Evolutionary conservation across 2,113 vertebrate genomes (phyloP), one percentile per base, ranked within the genome.

Genomic region (Odontophorus gujanensis): DNA sequence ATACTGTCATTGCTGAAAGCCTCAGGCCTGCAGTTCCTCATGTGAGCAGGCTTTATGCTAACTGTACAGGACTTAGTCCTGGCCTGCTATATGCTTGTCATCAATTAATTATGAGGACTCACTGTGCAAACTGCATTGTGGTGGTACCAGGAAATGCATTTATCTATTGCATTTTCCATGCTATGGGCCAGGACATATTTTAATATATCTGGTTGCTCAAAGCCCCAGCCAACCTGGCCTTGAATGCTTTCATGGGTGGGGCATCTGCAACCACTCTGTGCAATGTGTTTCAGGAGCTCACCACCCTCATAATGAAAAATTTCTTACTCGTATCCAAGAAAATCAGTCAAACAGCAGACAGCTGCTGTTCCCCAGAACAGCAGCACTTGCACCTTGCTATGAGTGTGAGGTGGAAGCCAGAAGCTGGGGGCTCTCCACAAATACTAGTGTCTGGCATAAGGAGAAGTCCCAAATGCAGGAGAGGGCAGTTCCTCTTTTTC

Each of bases 21-120:
- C 11, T 36, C 13, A 24, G 67, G 30, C n/a, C 78, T 0, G 0
- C 22, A 53, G 19, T 69, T 57, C 47, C 66, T 58, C 0, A 0
- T 36, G 36, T 32, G 66, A 72, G n/a, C 21, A 9, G 28, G 16
- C 16, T 1, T 45, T 55, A 17, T 9, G 36, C 17, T 72, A 40
- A 17, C 36, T 24, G 32, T 6, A 22, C 0, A 2, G 21, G 21
- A 24, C 42, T 28, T 3, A 36, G 50, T 30, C 50, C 40, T 61
- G 43, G 22, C 65, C 57, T 81, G 43, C 22, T 25, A 5, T 59
- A 73, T 63, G 11, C 42, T 88, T 4, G 1, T 76, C 79, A 66
- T 69, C n/a, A 28, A 13, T 19, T 65, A 55, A 57, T 80, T 59
- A 14, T 2, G 28, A 55, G 30, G 24, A 16, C 26, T 63, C 24